These are phyloP conservation scores for Thamnaconus septentrionalis DNA, from an alignment of 2,113 vertebrate species.

Conservation along the genomic window DNA sequence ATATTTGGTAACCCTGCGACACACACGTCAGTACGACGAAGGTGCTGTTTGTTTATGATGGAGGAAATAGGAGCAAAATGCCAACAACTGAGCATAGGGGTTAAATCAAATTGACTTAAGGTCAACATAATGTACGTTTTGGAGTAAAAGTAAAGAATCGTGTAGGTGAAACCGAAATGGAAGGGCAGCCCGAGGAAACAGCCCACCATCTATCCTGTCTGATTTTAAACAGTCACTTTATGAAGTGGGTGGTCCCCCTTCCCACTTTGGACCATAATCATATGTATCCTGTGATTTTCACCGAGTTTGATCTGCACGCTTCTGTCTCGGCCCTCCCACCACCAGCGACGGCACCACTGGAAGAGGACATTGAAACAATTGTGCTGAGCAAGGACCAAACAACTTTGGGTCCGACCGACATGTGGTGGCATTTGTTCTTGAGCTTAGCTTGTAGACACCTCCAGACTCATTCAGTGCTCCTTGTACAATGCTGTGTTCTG, in stretches of 20 bases:
- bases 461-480: constrained; percentile 31
- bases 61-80: too few relatives aligned
- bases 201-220: not conserved
- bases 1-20: not conserved
- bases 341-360: constrained; percentile 8
- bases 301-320: constrained; percentile 30
- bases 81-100: too few relatives aligned
- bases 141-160: too few relatives aligned
- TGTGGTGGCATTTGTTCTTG: constrained; percentile 26
- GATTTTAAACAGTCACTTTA: not conserved
- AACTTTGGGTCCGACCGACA: constrained; percentile 23
- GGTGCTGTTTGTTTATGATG: too few relatives aligned
- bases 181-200: too few relatives aligned
- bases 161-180: too few relatives aligned
- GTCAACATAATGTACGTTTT: too few relatives aligned
- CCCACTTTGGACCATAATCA: constrained; percentile 20
- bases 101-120: too few relatives aligned
- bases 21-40: not conserved
- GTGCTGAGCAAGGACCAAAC: constrained; percentile 6
- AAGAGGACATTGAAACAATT: not conserved
- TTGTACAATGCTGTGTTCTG: constrained; percentile 51
- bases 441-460: constrained; percentile 40
- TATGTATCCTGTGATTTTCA: constrained; percentile 45
- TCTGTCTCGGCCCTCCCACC: not conserved
- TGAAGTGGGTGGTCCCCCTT: constrained; percentile 3